Conservation (phyloP, 2,888 invertebrate species). For the Drosophila atripex region DNA sequence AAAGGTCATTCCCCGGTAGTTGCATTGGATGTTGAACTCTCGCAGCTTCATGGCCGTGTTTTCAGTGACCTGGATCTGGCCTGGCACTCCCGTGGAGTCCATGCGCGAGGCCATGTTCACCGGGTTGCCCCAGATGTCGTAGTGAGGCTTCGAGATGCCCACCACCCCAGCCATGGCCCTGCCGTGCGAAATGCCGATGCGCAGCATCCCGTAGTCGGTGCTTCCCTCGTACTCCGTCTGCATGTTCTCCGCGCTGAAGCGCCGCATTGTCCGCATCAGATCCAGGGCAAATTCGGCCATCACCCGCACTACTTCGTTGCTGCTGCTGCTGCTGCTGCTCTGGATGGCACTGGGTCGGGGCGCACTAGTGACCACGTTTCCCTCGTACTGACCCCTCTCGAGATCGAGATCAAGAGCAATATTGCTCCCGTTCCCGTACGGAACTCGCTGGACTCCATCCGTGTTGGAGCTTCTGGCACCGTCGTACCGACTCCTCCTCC, state of each 20-base stretch:
- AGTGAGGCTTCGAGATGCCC: conserved; percentile 95
- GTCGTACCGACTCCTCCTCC: conserved; percentile 78
- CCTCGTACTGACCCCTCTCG: conserved; percentile 75
- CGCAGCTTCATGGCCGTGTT: conserved; percentile 89
- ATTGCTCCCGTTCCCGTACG: conserved; percentile 61
- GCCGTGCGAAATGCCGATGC: conserved; percentile 93
- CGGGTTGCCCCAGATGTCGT: conserved; percentile 98
- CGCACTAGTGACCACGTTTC: conserved; percentile 49
- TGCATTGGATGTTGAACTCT: conserved; percentile 88
- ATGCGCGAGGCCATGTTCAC: conserved; percentile 98
- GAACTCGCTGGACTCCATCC: conserved; percentile 62
- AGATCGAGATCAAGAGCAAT: conserved; percentile 63
- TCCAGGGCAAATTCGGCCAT: conserved; percentile 90
- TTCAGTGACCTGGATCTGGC: conserved; percentile 91
- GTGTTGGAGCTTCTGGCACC: conserved; percentile 45
- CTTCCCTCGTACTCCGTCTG: conserved; percentile 83
- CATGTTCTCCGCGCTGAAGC: conserved; percentile 86
- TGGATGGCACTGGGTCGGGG: conserved; percentile 43
- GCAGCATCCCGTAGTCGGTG: conserved; percentile 80
- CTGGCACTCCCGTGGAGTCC: conserved; percentile 94
- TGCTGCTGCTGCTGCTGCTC: conserved; percentile 26
- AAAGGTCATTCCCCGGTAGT: conserved; percentile 88
- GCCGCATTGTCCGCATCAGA: conserved; percentile 88
- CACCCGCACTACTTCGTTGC: conserved; percentile 85
- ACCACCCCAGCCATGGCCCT: conserved; percentile 97